phyloP scores from a whole-genome alignment of 2,888 invertebrate genomes.

The Aphelenchoides bicaudatus region DNA sequence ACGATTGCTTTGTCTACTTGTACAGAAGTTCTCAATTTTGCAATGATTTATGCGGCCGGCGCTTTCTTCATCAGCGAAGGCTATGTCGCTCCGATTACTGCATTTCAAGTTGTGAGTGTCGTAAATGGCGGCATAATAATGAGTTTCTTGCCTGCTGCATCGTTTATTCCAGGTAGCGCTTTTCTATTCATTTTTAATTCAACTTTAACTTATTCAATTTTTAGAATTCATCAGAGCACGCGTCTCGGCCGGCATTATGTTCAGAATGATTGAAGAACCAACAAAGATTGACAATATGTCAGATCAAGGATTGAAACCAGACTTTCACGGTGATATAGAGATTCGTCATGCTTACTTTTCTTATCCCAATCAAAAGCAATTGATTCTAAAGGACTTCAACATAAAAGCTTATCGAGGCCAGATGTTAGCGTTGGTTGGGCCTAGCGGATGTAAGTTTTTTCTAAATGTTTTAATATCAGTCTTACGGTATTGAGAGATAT shows the following conservation, averaged over 20 bases:
- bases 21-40: conserved; percentile 2
- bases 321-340: conserved; percentile 40
- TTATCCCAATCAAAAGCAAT: conserved; percentile 59
- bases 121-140: conserved; percentile 3
- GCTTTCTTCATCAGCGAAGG: conserved; percentile 3
- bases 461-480: no score
- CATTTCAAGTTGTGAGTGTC: conserved; percentile 1
- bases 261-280: conserved; percentile 22
- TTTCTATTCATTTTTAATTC: no score
- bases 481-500: no score
- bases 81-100: conserved; percentile 5
- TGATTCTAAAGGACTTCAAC: conserved; percentile 20
- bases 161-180: no score
- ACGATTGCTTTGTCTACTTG: conserved; percentile 22
- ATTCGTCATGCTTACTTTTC: conserved; percentile 55
- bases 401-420: conserved; percentile 22
- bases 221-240: conserved; percentile 23
- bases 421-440: conserved; percentile 58
- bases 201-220: no score
- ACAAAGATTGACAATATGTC: conserved; percentile 26
- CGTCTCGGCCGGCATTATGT: conserved; percentile 26
- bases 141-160: conserved; percentile 7
- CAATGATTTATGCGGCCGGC: neutral
- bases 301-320: conserved; percentile 23
- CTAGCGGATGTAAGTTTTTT: no score